Base-by-base conservation (phyloP, 2,888 invertebrate genomes). In the Alloscopus bannaensis region DNA sequence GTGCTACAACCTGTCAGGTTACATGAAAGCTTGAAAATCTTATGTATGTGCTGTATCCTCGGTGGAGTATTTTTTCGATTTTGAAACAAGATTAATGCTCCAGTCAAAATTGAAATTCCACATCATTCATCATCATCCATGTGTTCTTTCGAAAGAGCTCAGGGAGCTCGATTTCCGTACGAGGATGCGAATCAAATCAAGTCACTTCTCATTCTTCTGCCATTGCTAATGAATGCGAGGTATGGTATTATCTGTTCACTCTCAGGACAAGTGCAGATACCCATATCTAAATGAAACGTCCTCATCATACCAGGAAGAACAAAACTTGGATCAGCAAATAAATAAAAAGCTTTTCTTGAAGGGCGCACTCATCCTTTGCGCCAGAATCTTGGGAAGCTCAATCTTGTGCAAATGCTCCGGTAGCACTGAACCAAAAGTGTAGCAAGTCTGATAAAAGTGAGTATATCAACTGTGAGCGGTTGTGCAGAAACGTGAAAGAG, bases 101-200 rank as follows among this genome's bases (percentile, higher is more conserved):
- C n/a, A 57, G 55, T 69, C 69, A 57, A 24, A 57, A 36, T 42
- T 55, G 22, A n/a, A 20, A 69, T 69, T 69, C 55, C 26, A 31
- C 65, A 65, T 57, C 69, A 26, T 69, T 69, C 42, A 69, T 69
- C 69, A 42, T 57, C 29, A 26, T 40, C 55, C n/a, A n/a, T n/a
- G n/a, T n/a, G n/a, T n/a, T n/a, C n/a, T n/a, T n/a, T n/a, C n/a
- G n/a, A n/a, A n/a, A n/a, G n/a, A n/a, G n/a, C 6, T 69, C 42
- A 42, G 13, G 26, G 3, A 42, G 45, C 18, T 13, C 29, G 36
- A 24, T 68, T 69, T 40, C 42, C 57, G 20, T 57, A 42, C 69
- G 42, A 69, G 50, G n/a, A 50, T 18, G 50, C 50, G 29, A 24
- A 65, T 50, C 65, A 47, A 52, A 69, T 57, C 69, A 69, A 57